A percentile compares a stretch with the other conserved stretches of the same genome.
Evolutionary conservation across 2,113 vertebrate species (phyloP).

Genomic region (Urocynchramus pylzowi): DNA sequence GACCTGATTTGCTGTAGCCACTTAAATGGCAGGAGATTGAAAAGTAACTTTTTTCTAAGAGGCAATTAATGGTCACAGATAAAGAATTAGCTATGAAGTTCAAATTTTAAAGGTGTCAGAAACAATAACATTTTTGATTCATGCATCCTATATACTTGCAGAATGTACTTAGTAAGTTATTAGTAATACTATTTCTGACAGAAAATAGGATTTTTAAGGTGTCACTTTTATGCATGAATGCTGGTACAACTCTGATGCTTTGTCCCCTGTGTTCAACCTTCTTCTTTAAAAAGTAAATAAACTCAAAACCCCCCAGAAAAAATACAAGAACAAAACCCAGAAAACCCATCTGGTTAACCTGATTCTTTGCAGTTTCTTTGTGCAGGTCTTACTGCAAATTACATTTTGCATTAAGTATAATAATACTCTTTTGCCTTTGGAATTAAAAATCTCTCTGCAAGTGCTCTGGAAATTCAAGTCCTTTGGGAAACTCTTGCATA

Average conservation of each 20-base stretch:
- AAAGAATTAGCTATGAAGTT: background rate
- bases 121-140: background rate
- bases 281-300: background rate
- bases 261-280: background rate
- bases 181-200: background rate
- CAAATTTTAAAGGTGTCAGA: background rate
- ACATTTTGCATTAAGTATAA: background rate
- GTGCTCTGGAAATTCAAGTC: background rate
- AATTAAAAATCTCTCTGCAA: background rate
- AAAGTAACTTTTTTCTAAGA: background rate
- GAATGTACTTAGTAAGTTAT: background rate
- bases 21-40: background rate
- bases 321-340: background rate
- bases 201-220: background rate
- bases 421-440: background rate
- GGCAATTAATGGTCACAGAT: background rate
- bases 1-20: background rate
- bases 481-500: background rate
- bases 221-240: background rate
- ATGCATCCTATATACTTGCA: background rate
- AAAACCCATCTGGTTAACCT: background rate
- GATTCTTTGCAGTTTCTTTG: background rate
- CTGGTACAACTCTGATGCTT: background rate
- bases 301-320: background rate
- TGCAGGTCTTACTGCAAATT: background rate